Percentiles rank a stretch among this genome's conserved stretches.
Evolutionary conservation across 2,797 vertebrate genomes (phyloP).

Genomic region (Tarsius wallacei): DNA sequence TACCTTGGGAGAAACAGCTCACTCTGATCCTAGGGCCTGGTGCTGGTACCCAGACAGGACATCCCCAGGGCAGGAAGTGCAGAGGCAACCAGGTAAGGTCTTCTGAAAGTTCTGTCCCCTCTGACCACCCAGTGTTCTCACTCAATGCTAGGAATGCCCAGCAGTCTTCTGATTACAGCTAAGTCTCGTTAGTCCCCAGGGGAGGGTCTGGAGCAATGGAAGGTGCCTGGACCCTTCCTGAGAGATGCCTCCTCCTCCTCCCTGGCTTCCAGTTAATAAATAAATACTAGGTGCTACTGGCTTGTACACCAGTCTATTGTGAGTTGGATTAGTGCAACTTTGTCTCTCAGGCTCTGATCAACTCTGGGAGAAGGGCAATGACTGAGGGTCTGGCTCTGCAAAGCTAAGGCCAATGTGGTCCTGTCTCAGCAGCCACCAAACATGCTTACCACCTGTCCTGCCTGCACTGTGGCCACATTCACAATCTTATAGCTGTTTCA

Average conservation of each 20-base stretch:
- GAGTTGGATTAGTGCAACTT: background rate
- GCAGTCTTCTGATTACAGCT: background rate
- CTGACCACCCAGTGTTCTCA: background rate
- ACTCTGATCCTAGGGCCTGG: background rate
- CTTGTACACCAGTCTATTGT: background rate
- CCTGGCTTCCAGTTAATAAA: background rate
- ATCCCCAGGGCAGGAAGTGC: background rate
- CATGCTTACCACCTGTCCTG: background rate
- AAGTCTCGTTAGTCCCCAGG: background rate
- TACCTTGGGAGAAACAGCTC: background rate
- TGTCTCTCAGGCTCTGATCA: constrained; percentile 1
- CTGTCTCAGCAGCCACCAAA: background rate
- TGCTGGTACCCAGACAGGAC: background rate
- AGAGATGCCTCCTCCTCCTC: background rate
- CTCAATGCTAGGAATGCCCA: background rate
- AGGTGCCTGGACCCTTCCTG: background rate
- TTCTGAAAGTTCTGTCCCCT: background rate
- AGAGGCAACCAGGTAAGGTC: background rate
- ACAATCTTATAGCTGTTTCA: background rate
- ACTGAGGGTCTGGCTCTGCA: background rate
- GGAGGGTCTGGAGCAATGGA: background rate
- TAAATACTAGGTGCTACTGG: background rate
- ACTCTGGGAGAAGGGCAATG: background rate
- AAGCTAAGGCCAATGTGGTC: background rate
- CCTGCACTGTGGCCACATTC: background rate